Evolutionary conservation across 2,888 invertebrate species (phyloP).

Genomic region (Keiferia lycopersicella): DNA sequence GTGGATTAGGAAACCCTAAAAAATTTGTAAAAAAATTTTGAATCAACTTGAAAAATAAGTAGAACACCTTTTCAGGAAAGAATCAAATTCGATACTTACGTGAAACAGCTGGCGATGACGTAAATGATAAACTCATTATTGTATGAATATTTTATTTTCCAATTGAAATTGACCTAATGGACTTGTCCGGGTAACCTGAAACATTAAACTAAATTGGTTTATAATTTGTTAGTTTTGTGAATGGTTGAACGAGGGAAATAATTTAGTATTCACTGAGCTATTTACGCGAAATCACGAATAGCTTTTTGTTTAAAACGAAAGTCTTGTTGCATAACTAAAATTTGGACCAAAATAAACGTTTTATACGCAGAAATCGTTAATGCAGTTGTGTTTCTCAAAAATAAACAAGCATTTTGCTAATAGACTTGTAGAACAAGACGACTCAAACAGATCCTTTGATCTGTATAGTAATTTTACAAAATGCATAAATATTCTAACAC

Average conservation of each 20-base stretch:
- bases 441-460: not conserved
- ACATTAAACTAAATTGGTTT: slow-evolving; percentile 7
- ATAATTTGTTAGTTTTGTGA: slow-evolving; percentile 12
- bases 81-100: not conserved
- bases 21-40: not conserved
- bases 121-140: not conserved
- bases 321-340: not conserved
- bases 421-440: not conserved
- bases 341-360: not conserved
- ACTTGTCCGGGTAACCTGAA: not conserved
- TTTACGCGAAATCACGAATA: not conserved
- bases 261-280: not conserved
- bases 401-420: not conserved
- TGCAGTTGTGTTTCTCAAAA: not conserved
- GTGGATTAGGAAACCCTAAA: too few relatives aligned
- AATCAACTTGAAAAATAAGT: not conserved
- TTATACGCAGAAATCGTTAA: not conserved
- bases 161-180: not conserved
- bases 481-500: not conserved
- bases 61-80: not conserved
- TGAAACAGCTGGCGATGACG: not conserved
- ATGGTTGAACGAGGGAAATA: slow-evolving; percentile 1
- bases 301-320: not conserved
- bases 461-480: not conserved
- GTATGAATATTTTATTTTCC: not conserved